Base-by-base conservation (phyloP, 2,888 invertebrate genomes). In the Stratiomys singularior region DNA sequence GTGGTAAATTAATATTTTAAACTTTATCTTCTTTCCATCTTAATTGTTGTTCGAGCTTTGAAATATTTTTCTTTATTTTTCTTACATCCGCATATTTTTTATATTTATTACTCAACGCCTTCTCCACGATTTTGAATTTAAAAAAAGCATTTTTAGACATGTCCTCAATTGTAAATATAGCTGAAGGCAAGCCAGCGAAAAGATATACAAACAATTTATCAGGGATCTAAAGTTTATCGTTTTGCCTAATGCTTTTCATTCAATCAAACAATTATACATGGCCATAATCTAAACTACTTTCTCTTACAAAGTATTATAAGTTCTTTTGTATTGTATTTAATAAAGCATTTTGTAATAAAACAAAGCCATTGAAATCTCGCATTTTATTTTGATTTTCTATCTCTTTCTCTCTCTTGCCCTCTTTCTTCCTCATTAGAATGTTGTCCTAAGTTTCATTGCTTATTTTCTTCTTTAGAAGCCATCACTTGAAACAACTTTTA, bases 291-390 rank as follows among this genome's bases (percentile, higher is more conserved):
- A 69, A 79, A 69, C 58, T 18, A 69, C 71, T 69, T 77, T 56
- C 56, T 77, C n/a, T 28, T 58, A 37, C 4, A 47, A 47, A 47
- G 9, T 25, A 30, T 66, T 69, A 23, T 47, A 47, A 44, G 37
- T 74, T 23, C 46, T 72, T 52, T 72, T 56, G 52, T 76, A 76
- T 60, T 77, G 76, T 72, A 71, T 69, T 77, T 77, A 76, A 79
- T 77, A 37, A 76, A 77, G 79, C 79, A 79, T 79, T 79, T 79
- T 79, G 77, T 79, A 79, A 79, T 77, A 79, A 77, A 78, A 71
- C 76, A 60, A 74, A 74, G 25, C n/a, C 46, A 71, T 18, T 71
- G 27, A 52, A 52, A 71, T 47, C 46, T 23, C n/a, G 47, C 21
- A n/a, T 23, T 25, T 60, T 37, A 37, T 37, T 37, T 37, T 37